phyloP scores from a whole-genome alignment of 2,113 vertebrate species.

The Stictonetta naevosa region DNA sequence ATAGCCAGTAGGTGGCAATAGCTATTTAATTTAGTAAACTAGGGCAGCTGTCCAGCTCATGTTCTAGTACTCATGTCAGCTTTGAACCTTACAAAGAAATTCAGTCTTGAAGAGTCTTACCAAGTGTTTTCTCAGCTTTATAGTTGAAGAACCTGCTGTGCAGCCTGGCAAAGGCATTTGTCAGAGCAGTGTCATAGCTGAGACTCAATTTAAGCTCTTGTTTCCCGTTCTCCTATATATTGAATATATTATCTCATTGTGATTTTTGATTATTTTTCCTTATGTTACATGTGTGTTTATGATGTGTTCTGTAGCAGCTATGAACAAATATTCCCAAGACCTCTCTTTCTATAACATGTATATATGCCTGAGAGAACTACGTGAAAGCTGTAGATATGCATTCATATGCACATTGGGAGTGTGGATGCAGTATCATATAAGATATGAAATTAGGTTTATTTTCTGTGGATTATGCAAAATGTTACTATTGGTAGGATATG shows the following conservation, averaged over 20 bases:
- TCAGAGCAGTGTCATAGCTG: background rate
- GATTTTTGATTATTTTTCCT: background rate
- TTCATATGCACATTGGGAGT: background rate
- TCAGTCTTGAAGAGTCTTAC: background rate
- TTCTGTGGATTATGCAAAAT: background rate
- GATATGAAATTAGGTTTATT: background rate
- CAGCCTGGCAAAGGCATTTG: background rate
- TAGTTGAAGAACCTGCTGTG: background rate
- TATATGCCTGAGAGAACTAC: background rate
- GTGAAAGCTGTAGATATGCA: background rate
- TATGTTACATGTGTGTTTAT: background rate
- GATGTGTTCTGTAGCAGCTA: background rate
- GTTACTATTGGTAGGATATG: background rate
- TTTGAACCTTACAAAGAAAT: background rate
- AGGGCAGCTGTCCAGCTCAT: background rate
- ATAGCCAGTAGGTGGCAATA: constrained; percentile 61
- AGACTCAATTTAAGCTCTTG: background rate
- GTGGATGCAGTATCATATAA: background rate
- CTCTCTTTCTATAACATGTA: background rate
- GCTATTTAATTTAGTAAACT: constrained; percentile 6
- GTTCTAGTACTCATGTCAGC: background rate
- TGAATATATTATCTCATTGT: background rate
- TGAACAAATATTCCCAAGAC: background rate
- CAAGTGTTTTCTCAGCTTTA: background rate
- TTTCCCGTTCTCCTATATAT: background rate